Percentiles rank a stretch among this genome's conserved stretches.
phyloP scores from a whole-genome alignment of 2,113 vertebrate genomes.

The Rhea pennata region DNA sequence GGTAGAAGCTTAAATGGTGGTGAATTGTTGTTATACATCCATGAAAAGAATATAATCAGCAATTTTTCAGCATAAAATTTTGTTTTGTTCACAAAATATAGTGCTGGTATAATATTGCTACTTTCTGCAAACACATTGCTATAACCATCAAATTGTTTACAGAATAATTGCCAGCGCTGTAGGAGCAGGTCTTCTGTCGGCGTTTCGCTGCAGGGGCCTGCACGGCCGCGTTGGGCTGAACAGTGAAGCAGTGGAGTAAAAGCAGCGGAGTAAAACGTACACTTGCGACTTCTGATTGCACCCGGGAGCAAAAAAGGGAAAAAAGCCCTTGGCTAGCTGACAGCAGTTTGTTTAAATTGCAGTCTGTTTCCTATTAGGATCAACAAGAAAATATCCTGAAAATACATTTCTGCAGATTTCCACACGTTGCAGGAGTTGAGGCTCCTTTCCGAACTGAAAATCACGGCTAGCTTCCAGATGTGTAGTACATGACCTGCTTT shows the following conservation, averaged over 20 bases:
- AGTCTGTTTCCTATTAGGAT: background rate
- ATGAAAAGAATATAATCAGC: background rate
- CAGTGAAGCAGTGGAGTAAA: conserved; percentile 3
- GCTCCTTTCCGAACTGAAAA: background rate
- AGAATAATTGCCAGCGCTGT: background rate
- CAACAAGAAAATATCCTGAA: conserved; percentile 18
- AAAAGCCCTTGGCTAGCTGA: background rate
- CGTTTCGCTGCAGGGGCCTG: background rate
- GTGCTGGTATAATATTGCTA: background rate
- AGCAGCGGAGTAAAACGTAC: background rate
- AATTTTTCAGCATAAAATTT: background rate
- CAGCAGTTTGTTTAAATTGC: background rate
- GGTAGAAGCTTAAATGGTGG: background rate
- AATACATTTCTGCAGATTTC: conserved; percentile 10
- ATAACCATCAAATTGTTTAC: background rate
- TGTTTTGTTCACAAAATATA: conserved; percentile 16
- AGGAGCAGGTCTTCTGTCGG: conserved; percentile 24
- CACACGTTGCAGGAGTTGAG: background rate
- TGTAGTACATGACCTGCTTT: conserved; percentile 24
- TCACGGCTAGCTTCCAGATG: background rate
- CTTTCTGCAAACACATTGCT: background rate
- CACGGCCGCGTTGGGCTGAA: background rate
- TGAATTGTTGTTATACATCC: background rate
- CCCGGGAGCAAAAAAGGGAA: background rate
- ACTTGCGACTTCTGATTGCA: background rate